Base-by-base conservation (phyloP, 2,113 vertebrate genomes). In the Hippocampus barbouri region DNA sequence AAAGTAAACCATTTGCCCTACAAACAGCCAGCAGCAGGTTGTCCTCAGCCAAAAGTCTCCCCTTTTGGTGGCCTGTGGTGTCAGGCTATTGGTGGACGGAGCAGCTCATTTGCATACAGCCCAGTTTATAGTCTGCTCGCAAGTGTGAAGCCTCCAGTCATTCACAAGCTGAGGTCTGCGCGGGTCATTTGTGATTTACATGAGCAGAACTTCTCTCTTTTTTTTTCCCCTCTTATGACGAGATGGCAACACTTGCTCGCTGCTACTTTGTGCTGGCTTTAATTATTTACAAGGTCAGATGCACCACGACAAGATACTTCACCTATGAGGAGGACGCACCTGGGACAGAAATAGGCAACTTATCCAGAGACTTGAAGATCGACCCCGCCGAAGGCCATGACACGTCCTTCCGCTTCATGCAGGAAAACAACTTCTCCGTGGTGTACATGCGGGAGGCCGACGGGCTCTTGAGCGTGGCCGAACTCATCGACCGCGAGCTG, bases 391-490 rank as follows among this genome's bases (percentile, higher is more conserved):
- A 88, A 12, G 76, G 89, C 68, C 80, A 76, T 0, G 83, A 84
- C 45, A 88, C 85, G 0, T 86, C 87, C 0, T 94, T 93, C 65
- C 71, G 68, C 51, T 87, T 88, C 40, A 92, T 91, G 85, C 91
- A 92, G 45, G 84, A 89, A 38, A 87, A 79, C 60, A 92, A 87
- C 77, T 86, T 79, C 0, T 90, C 92, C 8, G 47, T 89, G 25
- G 78, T 94, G 14, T 45, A 85, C 1, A 89, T 94, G 89, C 74
- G 90, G 63, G 87, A 90, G 70, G 71, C 2, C 0, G 92, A 94
- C 65, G 93, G 93, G 68, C 87, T 91, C n/a, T 40, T 94, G 68
- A 91, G 83, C 1, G 90, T 92, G 0, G 85, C 90, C 1, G 88
- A 91, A 5, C 59, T 69, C 0, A 90, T 92, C 2, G 93, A 94